These are phyloP conservation scores for Enteromius mattozi DNA, from an alignment of 2,797 vertebrate genomes.

Conservation along the genomic window DNA sequence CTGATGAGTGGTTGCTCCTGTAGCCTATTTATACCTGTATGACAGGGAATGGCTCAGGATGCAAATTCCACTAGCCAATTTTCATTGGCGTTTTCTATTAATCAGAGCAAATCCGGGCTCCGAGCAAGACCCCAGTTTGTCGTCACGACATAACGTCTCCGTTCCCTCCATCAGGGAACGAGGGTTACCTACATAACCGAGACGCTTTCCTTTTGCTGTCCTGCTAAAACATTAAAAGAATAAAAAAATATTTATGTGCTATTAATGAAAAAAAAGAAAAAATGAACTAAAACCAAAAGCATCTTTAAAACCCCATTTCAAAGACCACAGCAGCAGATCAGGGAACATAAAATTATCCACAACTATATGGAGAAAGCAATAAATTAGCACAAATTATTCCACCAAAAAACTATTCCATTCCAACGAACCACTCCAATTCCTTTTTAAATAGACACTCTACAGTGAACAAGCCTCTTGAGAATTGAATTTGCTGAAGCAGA, in stretches of 20 bases:
- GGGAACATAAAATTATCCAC: slow-evolving; percentile 9
- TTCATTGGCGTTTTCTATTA: too few species aligned
- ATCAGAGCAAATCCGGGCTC: too few species aligned
- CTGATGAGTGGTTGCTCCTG: too few species aligned
- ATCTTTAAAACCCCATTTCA: slow-evolving; percentile 10
- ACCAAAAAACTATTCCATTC: slow-evolving; percentile 27
- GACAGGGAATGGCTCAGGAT: too few species aligned
- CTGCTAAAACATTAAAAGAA: background rate
- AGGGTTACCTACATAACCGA: too few species aligned
- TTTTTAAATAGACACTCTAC: slow-evolving; percentile 37
- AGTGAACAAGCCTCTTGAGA: slow-evolving; percentile 36
- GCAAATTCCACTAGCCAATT: too few species aligned
- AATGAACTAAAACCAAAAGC: slow-evolving; percentile 16
- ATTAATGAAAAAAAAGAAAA: background rate
- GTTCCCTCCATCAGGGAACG: too few species aligned
- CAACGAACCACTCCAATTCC: background rate
- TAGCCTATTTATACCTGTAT: too few species aligned
- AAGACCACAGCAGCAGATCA: slow-evolving; percentile 1
- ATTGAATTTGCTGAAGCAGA: slow-evolving; percentile 31
- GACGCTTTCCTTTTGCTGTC: background rate
- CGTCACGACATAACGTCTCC: too few species aligned
- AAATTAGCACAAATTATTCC: slow-evolving; percentile 21
- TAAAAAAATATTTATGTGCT: background rate
- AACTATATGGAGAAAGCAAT: slow-evolving; percentile 34
- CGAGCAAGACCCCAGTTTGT: too few species aligned